These are phyloP conservation scores for Aelia acuminata DNA, from an alignment of 2,888 invertebrate species.

Conservation along the genomic window DNA sequence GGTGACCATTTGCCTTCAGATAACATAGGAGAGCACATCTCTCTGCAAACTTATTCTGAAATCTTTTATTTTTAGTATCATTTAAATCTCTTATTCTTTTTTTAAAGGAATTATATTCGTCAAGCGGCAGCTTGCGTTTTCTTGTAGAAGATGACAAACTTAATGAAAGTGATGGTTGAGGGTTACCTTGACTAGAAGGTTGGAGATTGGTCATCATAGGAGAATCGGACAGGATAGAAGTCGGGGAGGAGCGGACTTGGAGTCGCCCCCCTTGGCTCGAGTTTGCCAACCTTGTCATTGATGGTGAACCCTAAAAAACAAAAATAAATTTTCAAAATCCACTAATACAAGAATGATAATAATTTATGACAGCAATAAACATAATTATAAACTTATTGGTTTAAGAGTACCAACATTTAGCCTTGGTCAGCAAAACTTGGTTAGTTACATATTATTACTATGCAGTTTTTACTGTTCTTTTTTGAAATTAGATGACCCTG, in stretches of 20 bases:
- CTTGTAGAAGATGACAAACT: slow-evolving; percentile 43
- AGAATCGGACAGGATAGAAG: slow-evolving; percentile 51
- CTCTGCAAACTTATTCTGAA: slow-evolving; percentile 76
- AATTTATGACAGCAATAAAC: no score
- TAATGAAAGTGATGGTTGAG: slow-evolving; percentile 46
- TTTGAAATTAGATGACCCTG: no score
- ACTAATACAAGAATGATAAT: no score
- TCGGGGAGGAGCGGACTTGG: slow-evolving; percentile 59
- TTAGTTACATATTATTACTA: no score
- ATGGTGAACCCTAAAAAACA: slow-evolving; percentile 60
- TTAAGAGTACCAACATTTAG: no score
- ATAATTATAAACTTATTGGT: no score
- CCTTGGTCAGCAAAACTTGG: no score
- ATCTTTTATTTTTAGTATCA: slow-evolving; percentile 61
- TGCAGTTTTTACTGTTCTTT: no score
- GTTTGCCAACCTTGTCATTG: slow-evolving; percentile 64
- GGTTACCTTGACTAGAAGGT: slow-evolving; percentile 54
- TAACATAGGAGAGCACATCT: slow-evolving; percentile 88
- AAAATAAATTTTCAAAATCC: slow-evolving; percentile 3
- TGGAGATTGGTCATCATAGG: slow-evolving; percentile 61
- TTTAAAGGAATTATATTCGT: slow-evolving; percentile 59
- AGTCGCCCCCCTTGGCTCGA: slow-evolving; percentile 64
- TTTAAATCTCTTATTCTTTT: slow-evolving; percentile 63
- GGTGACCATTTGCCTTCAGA: slow-evolving; percentile 87
- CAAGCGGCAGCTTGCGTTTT: slow-evolving; percentile 62